Evolutionary conservation across 2,888 invertebrate genomes (phyloP), one percentile per base, ranked within the genome.

Genomic region (Sympetrum striolatum): DNA sequence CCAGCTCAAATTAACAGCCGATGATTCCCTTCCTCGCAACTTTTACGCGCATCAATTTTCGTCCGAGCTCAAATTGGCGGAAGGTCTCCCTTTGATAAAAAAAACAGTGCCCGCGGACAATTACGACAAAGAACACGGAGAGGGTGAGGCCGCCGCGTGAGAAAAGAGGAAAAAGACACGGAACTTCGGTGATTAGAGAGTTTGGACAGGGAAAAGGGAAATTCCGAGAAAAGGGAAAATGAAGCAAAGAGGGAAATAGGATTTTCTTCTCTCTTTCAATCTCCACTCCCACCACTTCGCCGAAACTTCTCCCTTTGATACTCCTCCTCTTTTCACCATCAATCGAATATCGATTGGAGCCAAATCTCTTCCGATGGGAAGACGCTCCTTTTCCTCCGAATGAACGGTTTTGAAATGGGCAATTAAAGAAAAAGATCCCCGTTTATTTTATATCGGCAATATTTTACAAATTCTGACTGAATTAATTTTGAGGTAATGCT

Each of bases 161-260:
- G 73, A 73, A 73, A 25, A 22, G 31, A 31, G 5, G 91, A 48
- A 58, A 18, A 80, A 22, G 39, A 58, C 25, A 86, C 86, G 86
- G 86, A 90, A 44, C 35, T 79, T 64, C 53, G 81, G 90, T n/a
- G 44, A 81, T 44, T 37, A 90, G 37, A 90, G 90, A 81, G 79
- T 53, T 80, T 25, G 73, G 81, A 91, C 53, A 60, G 91, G 25
- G 81, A 90, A 90, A 86, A 79, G 82, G 60, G 37, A 60, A 58
- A n/a, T 18, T 31, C 73, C 12, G 60, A 60, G 73, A 73, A 25
- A 25, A 25, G 25, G 31, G 25, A 22, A 31, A 25, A 44, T 25
- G 18, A 58, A 82, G 25, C 39, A n/a, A 31, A 22, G 86, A 22
- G 86, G 31, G 37, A 31, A 73, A 73, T 25, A 73, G 73, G 53